phyloP scores from a whole-genome alignment of 2,888 invertebrate genomes.

The Acleris literana region DNA sequence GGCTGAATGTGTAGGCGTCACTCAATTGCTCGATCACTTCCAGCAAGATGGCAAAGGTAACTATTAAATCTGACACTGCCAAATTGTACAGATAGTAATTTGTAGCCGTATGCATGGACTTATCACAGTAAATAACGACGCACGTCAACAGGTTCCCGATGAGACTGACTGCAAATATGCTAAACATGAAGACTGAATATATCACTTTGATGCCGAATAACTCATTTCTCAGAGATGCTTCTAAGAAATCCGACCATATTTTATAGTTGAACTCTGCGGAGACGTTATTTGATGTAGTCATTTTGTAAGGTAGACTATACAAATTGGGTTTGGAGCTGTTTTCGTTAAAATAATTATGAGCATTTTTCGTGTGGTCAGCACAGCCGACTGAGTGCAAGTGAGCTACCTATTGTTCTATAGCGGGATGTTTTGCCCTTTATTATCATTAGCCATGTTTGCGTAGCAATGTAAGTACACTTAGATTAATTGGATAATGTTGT shows the following conservation, averaged over 20 bases:
- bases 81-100: conserved; percentile 38
- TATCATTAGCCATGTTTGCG: conserved; percentile 16
- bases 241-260: conserved; percentile 30
- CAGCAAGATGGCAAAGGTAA: conserved; percentile 27
- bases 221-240: conserved; percentile 21
- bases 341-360: not conserved
- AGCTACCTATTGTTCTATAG: not conserved
- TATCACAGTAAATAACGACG: conserved; percentile 45
- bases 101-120: conserved; percentile 36
- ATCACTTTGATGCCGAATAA: conserved; percentile 13
- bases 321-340: not conserved
- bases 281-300: conserved; percentile 10
- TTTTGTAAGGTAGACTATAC: not conserved
- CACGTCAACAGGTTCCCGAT: conserved; percentile 48
- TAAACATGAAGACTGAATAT: conserved; percentile 17
- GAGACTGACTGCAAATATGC: conserved; percentile 32
- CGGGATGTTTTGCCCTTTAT: conserved; percentile 2
- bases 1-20: conserved; percentile 46
- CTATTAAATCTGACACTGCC: conserved; percentile 37
- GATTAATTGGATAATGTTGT: conserved; percentile 30
- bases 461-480: conserved; percentile 17
- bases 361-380: conserved; percentile 6
- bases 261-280: conserved; percentile 17
- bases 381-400: conserved; percentile 8
- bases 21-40: conserved; percentile 39